Conservation (phyloP, 2,888 invertebrate genomes). For the Eupelmus urozonus region DNA sequence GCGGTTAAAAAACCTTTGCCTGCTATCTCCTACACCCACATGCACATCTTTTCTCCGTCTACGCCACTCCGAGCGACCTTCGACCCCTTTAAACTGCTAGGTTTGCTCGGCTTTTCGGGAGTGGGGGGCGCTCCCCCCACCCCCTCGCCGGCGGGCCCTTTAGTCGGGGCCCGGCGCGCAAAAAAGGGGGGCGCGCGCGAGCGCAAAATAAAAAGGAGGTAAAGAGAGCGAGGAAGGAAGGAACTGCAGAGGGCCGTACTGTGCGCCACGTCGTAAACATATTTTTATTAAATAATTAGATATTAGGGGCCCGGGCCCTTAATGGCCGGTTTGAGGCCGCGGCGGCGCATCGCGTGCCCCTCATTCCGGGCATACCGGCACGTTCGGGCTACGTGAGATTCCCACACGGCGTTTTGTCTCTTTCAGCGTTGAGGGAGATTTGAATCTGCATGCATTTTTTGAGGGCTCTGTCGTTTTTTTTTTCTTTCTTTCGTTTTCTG, state of each 20-base stretch:
- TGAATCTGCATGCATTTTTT: constrained; percentile 45
- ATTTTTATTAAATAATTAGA: constrained; percentile 78
- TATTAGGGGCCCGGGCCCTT: constrained; percentile 65
- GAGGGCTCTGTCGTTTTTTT: constrained; percentile 36
- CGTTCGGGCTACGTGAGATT: constrained; percentile 75
- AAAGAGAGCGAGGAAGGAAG: constrained; percentile 52
- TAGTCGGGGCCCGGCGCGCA: constrained; percentile 29
- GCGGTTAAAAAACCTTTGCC: constrained; percentile 61
- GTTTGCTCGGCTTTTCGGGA: constrained; percentile 59
- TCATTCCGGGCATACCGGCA: constrained; percentile 75
- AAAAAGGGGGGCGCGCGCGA: background rate
- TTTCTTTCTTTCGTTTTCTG: constrained; percentile 21
- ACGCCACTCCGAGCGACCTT: constrained; percentile 69
- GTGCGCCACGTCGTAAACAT: constrained; percentile 77
- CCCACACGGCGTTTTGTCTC: constrained; percentile 73
- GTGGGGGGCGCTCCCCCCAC: constrained; percentile 57
- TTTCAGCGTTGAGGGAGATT: constrained; percentile 49
- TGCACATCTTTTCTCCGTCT: constrained; percentile 51
- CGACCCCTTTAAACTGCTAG: constrained; percentile 69
- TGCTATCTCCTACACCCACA: constrained; percentile 44
- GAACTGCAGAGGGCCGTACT: constrained; percentile 70
- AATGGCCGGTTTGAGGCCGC: constrained; percentile 53
- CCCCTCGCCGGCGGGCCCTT: constrained; percentile 33
- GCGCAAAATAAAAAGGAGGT: constrained; percentile 43
- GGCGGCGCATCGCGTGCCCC: constrained; percentile 71